These are phyloP conservation scores for Rhopalosiphum padi DNA, from an alignment of 1,140 invertebrate species.

Conservation along the genomic window DNA sequence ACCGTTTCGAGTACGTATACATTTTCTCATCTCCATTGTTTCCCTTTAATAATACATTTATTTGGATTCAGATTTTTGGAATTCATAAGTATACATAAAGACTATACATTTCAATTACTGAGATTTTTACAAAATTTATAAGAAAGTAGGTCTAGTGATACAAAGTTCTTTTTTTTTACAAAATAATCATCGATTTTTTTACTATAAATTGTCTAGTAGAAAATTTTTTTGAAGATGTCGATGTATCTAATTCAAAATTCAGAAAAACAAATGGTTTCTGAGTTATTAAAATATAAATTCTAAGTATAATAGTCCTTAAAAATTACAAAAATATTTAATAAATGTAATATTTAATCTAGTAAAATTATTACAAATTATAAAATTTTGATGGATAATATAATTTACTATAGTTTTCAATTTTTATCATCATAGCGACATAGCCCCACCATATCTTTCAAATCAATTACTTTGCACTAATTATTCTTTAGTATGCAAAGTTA, in stretches of 20 bases:
- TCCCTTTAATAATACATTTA: background rate
- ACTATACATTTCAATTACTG: background rate
- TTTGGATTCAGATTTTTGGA: background rate
- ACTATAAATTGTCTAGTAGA: background rate
- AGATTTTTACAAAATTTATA: background rate
- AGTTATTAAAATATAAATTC: background rate
- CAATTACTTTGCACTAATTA: too few species aligned
- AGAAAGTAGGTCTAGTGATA: too few species aligned
- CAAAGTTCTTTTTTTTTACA: background rate
- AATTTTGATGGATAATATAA: too few species aligned
- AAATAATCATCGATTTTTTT: background rate
- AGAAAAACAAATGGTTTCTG: background rate
- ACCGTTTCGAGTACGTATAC: background rate
- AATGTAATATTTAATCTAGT: too few species aligned
- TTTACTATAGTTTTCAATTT: too few species aligned
- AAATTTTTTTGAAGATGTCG: background rate
- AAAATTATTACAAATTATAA: too few species aligned
- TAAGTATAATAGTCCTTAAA: too few species aligned
- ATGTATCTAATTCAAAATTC: background rate
- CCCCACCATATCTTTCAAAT: too few species aligned
- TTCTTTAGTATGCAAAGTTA: too few species aligned
- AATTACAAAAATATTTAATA: too few species aligned
- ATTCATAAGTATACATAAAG: background rate
- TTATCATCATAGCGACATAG: too few species aligned
- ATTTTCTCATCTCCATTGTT: background rate